Conservation (phyloP, 2,797 vertebrate species). For the Parauchenoglanis ngamensis region DNA sequence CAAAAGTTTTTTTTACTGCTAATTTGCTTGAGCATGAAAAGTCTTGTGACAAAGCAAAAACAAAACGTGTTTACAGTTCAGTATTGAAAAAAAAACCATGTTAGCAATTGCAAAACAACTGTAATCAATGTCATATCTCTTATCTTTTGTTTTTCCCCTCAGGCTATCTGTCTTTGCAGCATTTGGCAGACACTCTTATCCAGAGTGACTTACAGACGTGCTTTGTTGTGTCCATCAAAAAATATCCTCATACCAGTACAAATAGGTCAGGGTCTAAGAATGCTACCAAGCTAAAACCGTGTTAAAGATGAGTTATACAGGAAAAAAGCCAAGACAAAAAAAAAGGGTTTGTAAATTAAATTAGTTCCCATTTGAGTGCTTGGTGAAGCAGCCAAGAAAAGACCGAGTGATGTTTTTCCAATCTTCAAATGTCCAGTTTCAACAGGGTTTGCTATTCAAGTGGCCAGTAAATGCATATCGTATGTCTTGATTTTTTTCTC, state of each 20-base stretch:
- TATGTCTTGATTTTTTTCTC: background rate
- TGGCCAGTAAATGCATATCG: background rate
- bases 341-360: background rate
- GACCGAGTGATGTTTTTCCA: background rate
- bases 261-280: background rate
- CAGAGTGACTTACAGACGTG: background rate
- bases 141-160: background rate
- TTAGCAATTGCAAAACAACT: background rate
- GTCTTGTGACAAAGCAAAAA: background rate
- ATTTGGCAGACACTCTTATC: background rate
- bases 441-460: background rate
- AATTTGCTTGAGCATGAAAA: background rate
- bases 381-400: background rate
- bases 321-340: background rate
- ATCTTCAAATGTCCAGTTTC: background rate
- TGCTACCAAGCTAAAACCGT: background rate
- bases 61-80: background rate
- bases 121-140: background rate
- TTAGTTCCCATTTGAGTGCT: background rate
- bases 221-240: background rate
- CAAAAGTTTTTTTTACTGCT: background rate
- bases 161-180: background rate
- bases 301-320: background rate
- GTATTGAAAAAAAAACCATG: background rate
- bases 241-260: background rate